Percentiles rank a stretch among this genome's conserved stretches.
phyloP scores from a whole-genome alignment of 2,888 invertebrate species.

The Choreutis nemorana region DNA sequence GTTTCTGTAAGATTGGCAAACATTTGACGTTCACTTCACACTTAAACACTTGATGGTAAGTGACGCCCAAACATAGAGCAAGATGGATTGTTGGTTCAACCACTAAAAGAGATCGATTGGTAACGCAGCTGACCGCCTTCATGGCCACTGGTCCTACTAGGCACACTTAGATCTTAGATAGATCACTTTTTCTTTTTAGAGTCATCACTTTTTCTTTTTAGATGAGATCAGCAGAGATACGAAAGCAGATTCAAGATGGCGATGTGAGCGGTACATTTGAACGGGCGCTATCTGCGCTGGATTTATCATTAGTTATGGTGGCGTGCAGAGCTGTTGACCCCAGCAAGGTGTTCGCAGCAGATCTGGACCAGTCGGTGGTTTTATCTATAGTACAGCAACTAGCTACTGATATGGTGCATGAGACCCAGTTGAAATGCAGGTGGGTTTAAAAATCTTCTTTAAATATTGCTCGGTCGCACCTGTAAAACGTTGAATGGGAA shows the following conservation, averaged over 20 bases:
- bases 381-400: constrained; percentile 93
- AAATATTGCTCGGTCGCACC: too few species aligned
- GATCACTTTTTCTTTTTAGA: too few species aligned
- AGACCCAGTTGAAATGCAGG: constrained; percentile 68
- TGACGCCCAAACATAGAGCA: too few species aligned
- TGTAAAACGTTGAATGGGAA: too few species aligned
- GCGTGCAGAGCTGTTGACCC: constrained; percentile 86
- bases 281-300: constrained; percentile 83
- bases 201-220: constrained; percentile 12
- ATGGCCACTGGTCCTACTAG: too few species aligned
- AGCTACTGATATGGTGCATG: constrained; percentile 85
- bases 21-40: too few species aligned
- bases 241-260: constrained; percentile 48
- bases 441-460: too few species aligned
- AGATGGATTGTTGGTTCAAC: too few species aligned
- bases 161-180: too few species aligned
- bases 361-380: constrained; percentile 82
- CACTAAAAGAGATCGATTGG: neutral
- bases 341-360: constrained; percentile 74
- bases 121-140: neutral
- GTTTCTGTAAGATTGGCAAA: too few species aligned
- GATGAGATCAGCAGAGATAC: constrained; percentile 37
- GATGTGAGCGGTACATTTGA: constrained; percentile 86
- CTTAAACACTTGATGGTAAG: too few species aligned
- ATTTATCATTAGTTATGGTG: constrained; percentile 82